These are phyloP conservation scores for Patella ulyssiponensis DNA, from an alignment of 2,888 invertebrate genomes.

Conservation along the genomic window DNA sequence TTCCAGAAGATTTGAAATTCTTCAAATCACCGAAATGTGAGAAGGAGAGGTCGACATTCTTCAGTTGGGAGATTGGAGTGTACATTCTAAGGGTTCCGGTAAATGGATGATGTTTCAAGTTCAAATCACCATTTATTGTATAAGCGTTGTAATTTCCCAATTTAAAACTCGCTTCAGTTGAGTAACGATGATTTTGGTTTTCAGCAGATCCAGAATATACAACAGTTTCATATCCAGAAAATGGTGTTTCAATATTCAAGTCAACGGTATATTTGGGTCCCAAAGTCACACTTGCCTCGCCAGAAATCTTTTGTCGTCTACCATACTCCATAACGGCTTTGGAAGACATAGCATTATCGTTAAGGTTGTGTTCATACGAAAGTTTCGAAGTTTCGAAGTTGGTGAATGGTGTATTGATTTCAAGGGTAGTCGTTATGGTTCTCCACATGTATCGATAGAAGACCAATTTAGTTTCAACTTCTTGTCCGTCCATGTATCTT, in stretches of 20 bases:
- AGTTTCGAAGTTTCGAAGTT: constrained; percentile 26
- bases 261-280: constrained; percentile 24
- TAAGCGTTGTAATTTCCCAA: background rate
- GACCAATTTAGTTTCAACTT: constrained; percentile 29
- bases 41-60: constrained; percentile 8
- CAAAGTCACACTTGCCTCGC: background rate
- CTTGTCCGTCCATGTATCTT: constrained; percentile 22
- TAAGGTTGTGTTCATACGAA: constrained; percentile 27
- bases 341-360: background rate
- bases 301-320: background rate
- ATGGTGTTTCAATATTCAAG: constrained; percentile 45
- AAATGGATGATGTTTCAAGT: background rate
- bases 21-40: constrained; percentile 3
- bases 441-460: constrained; percentile 29
- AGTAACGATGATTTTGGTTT: background rate
- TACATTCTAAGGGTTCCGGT: background rate
- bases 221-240: constrained; percentile 30
- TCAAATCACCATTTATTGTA: background rate
- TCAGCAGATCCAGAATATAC: background rate
- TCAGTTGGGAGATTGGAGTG: background rate
- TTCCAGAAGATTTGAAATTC: constrained; percentile 16
- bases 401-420: constrained; percentile 33
- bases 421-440: constrained; percentile 30
- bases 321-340: background rate
- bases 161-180: background rate